phyloP scores from a whole-genome alignment of 2,113 vertebrate genomes.

The Hystrix brachyura region DNA sequence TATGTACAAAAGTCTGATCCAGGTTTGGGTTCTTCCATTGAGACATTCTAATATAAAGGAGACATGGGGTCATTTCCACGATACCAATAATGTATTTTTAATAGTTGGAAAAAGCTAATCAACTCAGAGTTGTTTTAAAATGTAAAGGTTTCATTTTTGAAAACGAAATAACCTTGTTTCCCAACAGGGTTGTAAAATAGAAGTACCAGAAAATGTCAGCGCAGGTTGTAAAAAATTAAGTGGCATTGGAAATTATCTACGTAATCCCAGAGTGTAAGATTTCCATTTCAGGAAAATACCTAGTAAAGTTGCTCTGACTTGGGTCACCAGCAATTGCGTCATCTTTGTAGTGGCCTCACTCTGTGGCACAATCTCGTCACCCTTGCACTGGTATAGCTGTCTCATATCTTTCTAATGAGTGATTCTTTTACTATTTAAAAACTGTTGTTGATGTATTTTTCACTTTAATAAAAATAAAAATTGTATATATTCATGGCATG shows the following conservation, averaged over 20 bases:
- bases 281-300: constrained; percentile 54
- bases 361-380: accelerated
- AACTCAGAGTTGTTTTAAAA: constrained; percentile 63
- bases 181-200: constrained; percentile 48
- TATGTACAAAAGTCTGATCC: background rate
- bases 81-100: constrained; percentile 37
- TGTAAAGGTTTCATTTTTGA: constrained; percentile 26
- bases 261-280: constrained; percentile 34
- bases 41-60: constrained; percentile 38
- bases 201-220: constrained; percentile 44
- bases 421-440: background rate
- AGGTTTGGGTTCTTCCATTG: background rate
- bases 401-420: background rate
- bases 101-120: constrained; percentile 32
- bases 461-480: background rate
- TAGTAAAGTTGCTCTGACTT: background rate
- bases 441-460: background rate
- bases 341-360: background rate
- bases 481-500: background rate
- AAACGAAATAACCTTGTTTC: constrained; percentile 52
- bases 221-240: constrained; percentile 46
- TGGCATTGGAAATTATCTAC: constrained; percentile 4
- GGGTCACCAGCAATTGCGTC: background rate
- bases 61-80: constrained; percentile 38
- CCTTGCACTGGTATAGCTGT: accelerated